A percentile compares a stretch with the other conserved stretches of the same genome.
Evolutionary conservation across 2,797 vertebrate species (phyloP).

Genomic region (Tachyglossus aculeatus): DNA sequence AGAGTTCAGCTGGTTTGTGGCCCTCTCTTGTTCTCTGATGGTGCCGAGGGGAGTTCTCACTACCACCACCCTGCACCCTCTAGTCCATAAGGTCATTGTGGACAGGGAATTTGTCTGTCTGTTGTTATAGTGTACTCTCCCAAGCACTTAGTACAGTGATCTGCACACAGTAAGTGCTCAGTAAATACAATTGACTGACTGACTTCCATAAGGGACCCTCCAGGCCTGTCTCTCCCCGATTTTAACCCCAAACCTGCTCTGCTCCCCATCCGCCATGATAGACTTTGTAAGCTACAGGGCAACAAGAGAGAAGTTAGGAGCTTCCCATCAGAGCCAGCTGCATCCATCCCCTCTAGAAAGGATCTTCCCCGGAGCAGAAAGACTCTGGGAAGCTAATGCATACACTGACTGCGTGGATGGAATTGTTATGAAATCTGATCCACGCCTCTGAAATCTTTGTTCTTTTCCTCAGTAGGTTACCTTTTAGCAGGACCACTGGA

Average conservation of each 20-base stretch:
- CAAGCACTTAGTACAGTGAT: too few species aligned
- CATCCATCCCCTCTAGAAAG: not conserved
- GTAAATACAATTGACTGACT: too few species aligned
- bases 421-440: slow-evolving; percentile 1
- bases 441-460: not conserved
- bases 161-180: too few species aligned
- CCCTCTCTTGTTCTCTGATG: too few species aligned
- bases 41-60: too few species aligned
- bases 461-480: not conserved
- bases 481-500: slow-evolving; percentile 32
- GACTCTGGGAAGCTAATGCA: too few species aligned
- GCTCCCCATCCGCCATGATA: not conserved
- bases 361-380: rapidly evolving
- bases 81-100: too few species aligned
- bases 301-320: not conserved
- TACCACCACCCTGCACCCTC: too few species aligned
- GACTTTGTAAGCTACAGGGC: not conserved
- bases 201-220: too few species aligned
- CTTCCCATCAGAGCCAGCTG: not conserved
- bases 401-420: not conserved
- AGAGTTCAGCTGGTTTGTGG: too few species aligned
- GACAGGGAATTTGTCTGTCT: too few species aligned
- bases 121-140: too few species aligned
- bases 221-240: not conserved
- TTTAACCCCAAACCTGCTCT: rapidly evolving